Conservation (phyloP, 2,113 vertebrate genomes). For the Canis aureus region DNA sequence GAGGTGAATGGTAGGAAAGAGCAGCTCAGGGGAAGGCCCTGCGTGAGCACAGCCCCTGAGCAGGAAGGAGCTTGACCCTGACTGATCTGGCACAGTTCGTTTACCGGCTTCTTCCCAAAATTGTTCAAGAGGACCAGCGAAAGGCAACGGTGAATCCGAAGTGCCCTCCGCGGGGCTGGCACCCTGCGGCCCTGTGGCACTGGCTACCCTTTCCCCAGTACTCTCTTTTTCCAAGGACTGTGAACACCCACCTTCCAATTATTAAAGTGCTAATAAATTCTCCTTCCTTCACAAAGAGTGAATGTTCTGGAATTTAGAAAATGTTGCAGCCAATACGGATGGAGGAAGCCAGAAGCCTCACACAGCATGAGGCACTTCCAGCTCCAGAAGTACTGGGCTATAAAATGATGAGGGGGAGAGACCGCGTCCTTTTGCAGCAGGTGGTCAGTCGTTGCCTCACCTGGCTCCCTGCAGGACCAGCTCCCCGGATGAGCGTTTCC, state of each 20-base stretch:
- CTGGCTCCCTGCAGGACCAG: neutral
- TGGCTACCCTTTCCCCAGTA: neutral
- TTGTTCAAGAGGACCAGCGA: neutral
- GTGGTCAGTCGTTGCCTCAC: neutral
- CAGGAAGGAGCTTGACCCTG: no score
- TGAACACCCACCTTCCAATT: neutral
- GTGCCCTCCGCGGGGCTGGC: accelerated
- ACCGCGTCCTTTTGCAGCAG: neutral
- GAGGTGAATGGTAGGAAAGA: neutral
- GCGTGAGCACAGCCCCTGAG: neutral
- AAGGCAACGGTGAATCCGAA: neutral
- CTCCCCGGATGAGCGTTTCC: neutral
- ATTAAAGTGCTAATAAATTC: neutral
- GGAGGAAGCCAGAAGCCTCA: neutral
- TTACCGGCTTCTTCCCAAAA: neutral
- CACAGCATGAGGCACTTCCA: no score
- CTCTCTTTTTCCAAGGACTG: neutral
- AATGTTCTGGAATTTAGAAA: neutral
- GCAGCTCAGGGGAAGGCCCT: neutral
- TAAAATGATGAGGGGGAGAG: neutral
- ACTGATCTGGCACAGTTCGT: accelerated
- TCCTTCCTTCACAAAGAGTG: neutral
- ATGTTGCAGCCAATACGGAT: neutral
- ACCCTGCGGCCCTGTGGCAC: neutral
- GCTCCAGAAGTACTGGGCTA: neutral